phyloP scores from a whole-genome alignment of 2,888 invertebrate species.

The Trissonchulus sp. region DNA sequence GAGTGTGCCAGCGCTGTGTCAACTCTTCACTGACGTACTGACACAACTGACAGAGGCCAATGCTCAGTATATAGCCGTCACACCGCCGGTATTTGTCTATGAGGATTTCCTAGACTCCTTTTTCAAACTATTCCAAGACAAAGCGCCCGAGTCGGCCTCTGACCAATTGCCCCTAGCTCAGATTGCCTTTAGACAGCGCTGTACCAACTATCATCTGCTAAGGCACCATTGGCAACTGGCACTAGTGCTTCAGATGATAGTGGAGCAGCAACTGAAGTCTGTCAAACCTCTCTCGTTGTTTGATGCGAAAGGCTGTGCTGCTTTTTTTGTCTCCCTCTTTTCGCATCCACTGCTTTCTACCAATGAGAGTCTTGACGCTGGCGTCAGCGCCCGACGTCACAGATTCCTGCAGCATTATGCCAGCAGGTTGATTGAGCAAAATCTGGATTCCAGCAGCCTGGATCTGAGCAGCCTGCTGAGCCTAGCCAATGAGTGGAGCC shows the following conservation, averaged over 20 bases:
- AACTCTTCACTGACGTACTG: not conserved
- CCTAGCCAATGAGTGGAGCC: not conserved
- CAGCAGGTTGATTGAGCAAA: not conserved
- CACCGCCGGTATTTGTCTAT: not conserved
- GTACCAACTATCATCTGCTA: conserved; percentile 21
- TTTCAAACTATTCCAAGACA: no score
- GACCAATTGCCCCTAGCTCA: not conserved
- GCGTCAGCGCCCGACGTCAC: not conserved
- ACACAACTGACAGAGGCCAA: not conserved
- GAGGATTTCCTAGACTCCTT: not conserved
- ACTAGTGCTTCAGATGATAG: not conserved
- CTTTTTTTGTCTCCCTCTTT: conserved; percentile 8
- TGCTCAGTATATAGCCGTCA: not conserved
- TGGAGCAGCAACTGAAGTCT: not conserved
- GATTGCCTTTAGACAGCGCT: conserved; percentile 11
- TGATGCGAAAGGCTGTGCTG: conserved; percentile 8
- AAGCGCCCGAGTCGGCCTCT: not conserved
- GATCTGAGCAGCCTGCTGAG: not conserved
- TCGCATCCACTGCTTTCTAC: conserved; percentile 17
- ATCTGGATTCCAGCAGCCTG: not conserved
- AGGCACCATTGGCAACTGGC: conserved; percentile 2
- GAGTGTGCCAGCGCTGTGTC: not conserved
- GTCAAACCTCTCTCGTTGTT: conserved; percentile 14
- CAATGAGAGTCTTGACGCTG: not conserved
- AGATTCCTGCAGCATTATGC: not conserved